A percentile compares a stretch with the other conserved stretches of the same genome.
phyloP scores from a whole-genome alignment of 2,797 vertebrate genomes.

The Takifugu ocellatus region DNA sequence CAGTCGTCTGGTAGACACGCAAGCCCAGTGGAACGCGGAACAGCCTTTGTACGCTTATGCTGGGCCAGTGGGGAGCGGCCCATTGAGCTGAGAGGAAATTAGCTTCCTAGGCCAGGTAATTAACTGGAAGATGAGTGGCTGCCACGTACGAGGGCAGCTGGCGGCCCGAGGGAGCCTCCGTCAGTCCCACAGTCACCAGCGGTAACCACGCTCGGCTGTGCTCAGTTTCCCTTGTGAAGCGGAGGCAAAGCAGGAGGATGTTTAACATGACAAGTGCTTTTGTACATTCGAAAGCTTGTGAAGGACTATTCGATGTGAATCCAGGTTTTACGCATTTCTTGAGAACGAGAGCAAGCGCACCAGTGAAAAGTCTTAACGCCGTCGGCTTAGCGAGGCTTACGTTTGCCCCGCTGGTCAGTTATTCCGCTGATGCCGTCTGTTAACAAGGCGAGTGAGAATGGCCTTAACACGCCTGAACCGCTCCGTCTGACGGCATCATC shows the following conservation, averaged over 20 bases:
- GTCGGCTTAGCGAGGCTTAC: too few species aligned
- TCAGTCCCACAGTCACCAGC: constrained; percentile 52
- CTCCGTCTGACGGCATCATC: constrained; percentile 31
- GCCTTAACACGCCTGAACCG: constrained; percentile 33
- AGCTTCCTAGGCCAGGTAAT: constrained; percentile 66
- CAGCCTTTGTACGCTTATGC: constrained; percentile 47
- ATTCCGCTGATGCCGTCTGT: constrained; percentile 15
- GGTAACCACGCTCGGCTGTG: constrained; percentile 32
- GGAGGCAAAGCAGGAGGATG: constrained; percentile 18
- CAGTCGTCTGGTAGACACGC: constrained; percentile 52
- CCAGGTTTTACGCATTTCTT: too few species aligned
- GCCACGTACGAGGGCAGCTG: constrained; percentile 45
- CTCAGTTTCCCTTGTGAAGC: not conserved
- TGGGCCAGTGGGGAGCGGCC: constrained; percentile 39
- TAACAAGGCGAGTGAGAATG: constrained; percentile 22
- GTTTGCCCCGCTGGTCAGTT: too few species aligned
- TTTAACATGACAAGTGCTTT: constrained; percentile 9
- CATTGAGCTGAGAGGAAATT: constrained; percentile 65
- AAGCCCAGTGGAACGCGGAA: constrained; percentile 47
- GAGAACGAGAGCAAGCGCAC: too few species aligned
- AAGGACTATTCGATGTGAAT: too few species aligned
- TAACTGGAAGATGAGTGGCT: constrained; percentile 65
- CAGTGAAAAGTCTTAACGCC: too few species aligned
- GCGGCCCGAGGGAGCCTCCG: constrained; percentile 47
- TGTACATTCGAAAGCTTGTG: too few species aligned